Evolutionary conservation across 2,113 vertebrate genomes (phyloP), one percentile per base, ranked within the genome.

Genomic region (Anhinga anhinga): DNA sequence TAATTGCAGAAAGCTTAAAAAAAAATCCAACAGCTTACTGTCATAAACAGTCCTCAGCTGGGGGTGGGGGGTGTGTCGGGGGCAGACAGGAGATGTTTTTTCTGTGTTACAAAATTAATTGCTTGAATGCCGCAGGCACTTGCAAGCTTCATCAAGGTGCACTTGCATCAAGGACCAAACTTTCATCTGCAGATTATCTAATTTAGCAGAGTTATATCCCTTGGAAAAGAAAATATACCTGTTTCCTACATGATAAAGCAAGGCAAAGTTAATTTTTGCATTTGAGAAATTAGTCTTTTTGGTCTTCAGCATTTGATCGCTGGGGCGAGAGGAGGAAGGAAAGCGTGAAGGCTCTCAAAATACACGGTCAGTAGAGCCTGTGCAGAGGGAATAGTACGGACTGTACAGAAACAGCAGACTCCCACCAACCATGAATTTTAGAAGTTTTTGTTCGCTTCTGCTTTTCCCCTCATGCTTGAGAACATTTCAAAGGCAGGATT

Each of bases 401-500:
- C 70, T 16, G 44, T 26, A 47, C 42, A 49, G 66, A 49, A 91
- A 36, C 3, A 36, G 56, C 50, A 38, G 50, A 34, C 25, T 82
- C 70, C 59, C 65, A 84, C 40, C 36, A 85, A 2, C 40, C 66
- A 76, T 14, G 63, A 67, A 52, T 76, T 85, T 29, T 26, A 66
- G 21, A 95, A 76, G 53, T 2, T 87, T 88, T 86, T 94, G 89
- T 83, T 83, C 94, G 72, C 44, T 59, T 82, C 69, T 71, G 77
- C 62, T 29, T 88, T 74, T 58, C 32, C 38, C 18, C 40, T 91
- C 15, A 8, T 2, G 23, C 80, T 74, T 2, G 15, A 81, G 86
- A 94, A 69, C 40, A 61, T 30, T 95, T 92, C 80, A 95, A 95
- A 95, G 70, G 65, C 40, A 72, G 73, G 40, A 92, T 82, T 89